A percentile compares a stretch with the other conserved stretches of the same genome.
Evolutionary conservation across 1,140 invertebrate species (phyloP).

Genomic region (Eufriesea mexicana): DNA sequence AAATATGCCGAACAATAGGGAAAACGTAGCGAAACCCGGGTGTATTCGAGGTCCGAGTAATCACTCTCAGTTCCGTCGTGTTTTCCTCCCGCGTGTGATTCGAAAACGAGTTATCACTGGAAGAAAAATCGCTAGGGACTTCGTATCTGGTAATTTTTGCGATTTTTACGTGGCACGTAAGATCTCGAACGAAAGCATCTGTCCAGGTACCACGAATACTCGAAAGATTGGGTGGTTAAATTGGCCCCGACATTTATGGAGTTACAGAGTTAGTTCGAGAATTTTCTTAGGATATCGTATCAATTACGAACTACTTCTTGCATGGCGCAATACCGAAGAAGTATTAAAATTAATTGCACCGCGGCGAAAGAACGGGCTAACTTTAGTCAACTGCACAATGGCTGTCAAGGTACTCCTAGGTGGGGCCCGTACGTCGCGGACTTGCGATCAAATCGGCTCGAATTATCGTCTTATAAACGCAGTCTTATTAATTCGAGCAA

Average conservation of each 20-base stretch:
- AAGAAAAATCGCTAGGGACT: neutral
- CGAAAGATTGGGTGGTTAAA: neutral
- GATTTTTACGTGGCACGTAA: neutral
- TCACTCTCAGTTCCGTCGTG: neutral
- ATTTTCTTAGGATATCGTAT: neutral
- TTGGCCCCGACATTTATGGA: neutral
- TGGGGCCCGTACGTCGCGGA: too few relatives aligned
- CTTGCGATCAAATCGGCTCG: neutral
- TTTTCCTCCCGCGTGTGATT: neutral
- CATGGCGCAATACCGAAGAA: neutral
- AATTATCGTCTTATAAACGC: neutral
- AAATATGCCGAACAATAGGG: conserved; percentile 38
- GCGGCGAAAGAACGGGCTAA: neutral
- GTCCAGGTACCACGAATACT: neutral
- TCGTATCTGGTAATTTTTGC: neutral
- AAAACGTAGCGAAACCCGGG: neutral
- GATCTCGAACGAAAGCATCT: neutral
- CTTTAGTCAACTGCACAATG: neutral
- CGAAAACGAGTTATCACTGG: neutral
- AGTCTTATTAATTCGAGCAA: neutral
- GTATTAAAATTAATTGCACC: neutral
- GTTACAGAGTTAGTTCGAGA: neutral
- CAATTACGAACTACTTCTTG: neutral
- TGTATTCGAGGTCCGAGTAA: neutral
- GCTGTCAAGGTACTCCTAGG: too few relatives aligned